phyloP scores from a whole-genome alignment of 2,797 vertebrate genomes.

The Kryptolebias ocellatus region DNA sequence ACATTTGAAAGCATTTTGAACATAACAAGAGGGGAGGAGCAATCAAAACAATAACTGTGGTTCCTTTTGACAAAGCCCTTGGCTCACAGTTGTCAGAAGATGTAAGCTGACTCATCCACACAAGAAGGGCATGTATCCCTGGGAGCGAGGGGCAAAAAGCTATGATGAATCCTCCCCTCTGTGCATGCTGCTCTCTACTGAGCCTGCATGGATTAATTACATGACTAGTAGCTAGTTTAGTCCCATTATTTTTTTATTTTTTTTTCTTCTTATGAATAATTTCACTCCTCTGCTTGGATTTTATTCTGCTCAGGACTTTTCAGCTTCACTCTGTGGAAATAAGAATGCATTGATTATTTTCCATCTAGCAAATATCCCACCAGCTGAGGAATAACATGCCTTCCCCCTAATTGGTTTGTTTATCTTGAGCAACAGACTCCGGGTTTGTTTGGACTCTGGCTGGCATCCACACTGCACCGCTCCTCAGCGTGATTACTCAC shows the following conservation, averaged over 20 bases:
- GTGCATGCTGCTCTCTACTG: conserved; percentile 66
- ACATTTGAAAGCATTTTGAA: conserved; percentile 81
- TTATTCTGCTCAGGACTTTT: conserved; percentile 73
- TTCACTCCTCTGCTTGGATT: conserved; percentile 63
- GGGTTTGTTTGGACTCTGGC: conserved; percentile 82
- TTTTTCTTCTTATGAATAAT: conserved; percentile 69
- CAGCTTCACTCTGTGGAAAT: conserved; percentile 70
- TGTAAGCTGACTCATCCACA: conserved; percentile 83
- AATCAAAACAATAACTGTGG: conserved; percentile 80
- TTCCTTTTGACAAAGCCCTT: conserved; percentile 80
- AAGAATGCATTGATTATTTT: conserved; percentile 82
- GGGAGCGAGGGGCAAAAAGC: conserved; percentile 74
- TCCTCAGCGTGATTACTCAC: conserved; percentile 80
- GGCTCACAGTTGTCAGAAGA: conserved; percentile 82
- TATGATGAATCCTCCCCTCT: conserved; percentile 76
- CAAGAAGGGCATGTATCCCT: conserved; percentile 81
- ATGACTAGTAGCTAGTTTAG: conserved; percentile 77
- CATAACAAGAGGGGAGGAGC: conserved; percentile 67
- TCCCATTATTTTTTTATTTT: conserved; percentile 67
- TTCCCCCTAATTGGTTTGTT: conserved; percentile 83
- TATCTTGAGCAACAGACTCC: conserved; percentile 82
- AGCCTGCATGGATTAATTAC: conserved; percentile 78
- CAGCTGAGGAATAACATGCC: conserved; percentile 80
- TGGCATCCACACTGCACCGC: conserved; percentile 77
- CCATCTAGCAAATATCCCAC: conserved; percentile 79